A percentile compares a stretch with the other conserved stretches of the same genome.
Conservation (phyloP, 2,113 vertebrate species). For the Oxyruncus cristatus region DNA sequence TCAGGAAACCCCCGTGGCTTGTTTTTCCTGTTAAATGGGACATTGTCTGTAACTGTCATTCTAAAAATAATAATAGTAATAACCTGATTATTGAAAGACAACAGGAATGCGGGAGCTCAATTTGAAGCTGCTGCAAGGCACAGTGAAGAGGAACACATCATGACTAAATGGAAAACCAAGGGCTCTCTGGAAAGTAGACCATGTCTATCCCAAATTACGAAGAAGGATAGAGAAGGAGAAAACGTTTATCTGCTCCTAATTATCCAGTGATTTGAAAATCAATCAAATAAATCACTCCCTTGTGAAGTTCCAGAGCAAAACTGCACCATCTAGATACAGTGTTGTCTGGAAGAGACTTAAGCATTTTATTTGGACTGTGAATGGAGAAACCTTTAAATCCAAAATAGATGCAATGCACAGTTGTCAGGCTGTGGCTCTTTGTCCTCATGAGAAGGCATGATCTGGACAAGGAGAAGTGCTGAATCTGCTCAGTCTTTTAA, state of each 20-base stretch:
- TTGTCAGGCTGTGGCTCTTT: background rate
- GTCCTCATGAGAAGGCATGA: background rate
- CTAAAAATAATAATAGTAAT: constrained; percentile 9
- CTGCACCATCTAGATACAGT: background rate
- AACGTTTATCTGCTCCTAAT: background rate
- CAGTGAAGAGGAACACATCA: background rate
- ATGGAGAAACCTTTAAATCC: background rate
- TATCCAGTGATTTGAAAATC: background rate
- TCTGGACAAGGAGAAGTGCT: background rate
- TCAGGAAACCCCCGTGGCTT: constrained; percentile 11
- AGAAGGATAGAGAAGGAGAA: background rate
- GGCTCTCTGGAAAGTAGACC: background rate
- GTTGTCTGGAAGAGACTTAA: background rate
- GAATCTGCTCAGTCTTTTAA: background rate
- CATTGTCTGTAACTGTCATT: background rate
- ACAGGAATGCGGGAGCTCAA: background rate
- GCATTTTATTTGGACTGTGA: background rate
- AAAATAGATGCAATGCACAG: background rate
- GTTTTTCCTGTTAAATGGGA: constrained; percentile 25
- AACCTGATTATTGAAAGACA: constrained; percentile 8
- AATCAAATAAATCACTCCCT: background rate
- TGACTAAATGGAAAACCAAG: background rate
- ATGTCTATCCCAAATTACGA: background rate
- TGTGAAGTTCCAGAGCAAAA: background rate
- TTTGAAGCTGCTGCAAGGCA: background rate